phyloP scores from a whole-genome alignment of 2,888 invertebrate species.

The Drosophila crucigera region DNA sequence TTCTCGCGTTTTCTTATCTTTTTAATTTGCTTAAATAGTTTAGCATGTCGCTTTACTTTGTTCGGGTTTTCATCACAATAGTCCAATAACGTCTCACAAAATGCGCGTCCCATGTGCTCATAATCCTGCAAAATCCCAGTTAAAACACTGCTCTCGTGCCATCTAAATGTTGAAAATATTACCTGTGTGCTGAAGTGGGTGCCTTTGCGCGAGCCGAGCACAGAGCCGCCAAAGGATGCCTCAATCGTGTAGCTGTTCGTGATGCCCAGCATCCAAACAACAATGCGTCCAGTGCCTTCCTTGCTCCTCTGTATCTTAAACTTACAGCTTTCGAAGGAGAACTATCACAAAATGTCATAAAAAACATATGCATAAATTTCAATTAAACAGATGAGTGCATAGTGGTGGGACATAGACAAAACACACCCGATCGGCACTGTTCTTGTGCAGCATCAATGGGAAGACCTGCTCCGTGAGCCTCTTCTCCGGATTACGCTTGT shows the following conservation, averaged over 20 bases:
- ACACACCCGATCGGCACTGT: constrained; percentile 93
- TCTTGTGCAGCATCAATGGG: constrained; percentile 96
- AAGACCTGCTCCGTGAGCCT: constrained; percentile 96
- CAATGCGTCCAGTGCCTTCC: constrained; percentile 97
- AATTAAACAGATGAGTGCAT: neutral
- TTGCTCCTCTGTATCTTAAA: constrained; percentile 97
- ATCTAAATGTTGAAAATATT: constrained; percentile 10
- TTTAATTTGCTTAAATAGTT: constrained; percentile 84
- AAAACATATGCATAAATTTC: neutral
- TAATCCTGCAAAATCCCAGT: constrained; percentile 87
- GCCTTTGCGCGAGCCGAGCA: constrained; percentile 91
- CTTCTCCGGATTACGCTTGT: constrained; percentile 91
- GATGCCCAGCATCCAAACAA: constrained; percentile 97
- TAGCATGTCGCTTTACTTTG: constrained; percentile 88
- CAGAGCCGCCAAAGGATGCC: constrained; percentile 96
- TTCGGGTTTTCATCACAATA: constrained; percentile 94
- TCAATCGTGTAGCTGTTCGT: constrained; percentile 98
- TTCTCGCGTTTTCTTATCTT: constrained; percentile 85
- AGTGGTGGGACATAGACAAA: too few species aligned
- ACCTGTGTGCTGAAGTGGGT: constrained; percentile 92
- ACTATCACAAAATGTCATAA: constrained; percentile 85
- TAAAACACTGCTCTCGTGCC: neutral
- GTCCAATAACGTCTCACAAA: constrained; percentile 96
- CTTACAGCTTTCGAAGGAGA: constrained; percentile 97
- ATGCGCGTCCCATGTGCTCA: constrained; percentile 93